These are phyloP conservation scores for Paracentrotus lividus DNA, from an alignment of 53 echinoderm and acorn worm species.

Conservation along the genomic window DNA sequence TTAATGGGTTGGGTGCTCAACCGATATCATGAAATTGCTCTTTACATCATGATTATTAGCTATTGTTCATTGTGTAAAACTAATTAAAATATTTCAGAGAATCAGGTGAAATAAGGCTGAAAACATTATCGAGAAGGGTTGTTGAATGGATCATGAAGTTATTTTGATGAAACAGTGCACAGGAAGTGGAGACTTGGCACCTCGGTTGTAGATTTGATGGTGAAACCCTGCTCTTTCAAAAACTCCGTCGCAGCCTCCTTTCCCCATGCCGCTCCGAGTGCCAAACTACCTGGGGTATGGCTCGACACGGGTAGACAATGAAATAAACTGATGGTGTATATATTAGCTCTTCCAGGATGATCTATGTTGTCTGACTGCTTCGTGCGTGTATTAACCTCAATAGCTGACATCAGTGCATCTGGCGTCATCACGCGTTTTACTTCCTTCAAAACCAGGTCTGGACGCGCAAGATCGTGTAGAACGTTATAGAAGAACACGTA, in stretches of 20 bases:
- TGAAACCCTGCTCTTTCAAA: conserved; percentile 72
- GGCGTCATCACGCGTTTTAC: conserved; percentile 70
- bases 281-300: conserved; percentile 75
- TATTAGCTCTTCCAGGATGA: background rate
- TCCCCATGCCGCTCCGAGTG: conserved; percentile 84
- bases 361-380: conserved; percentile 72
- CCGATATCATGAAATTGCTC: too few relatives aligned
- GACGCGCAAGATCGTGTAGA: conserved; percentile 79
- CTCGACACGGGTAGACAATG: conserved; percentile 85
- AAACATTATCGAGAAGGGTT: too few relatives aligned
- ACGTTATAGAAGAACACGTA: conserved; percentile 78
- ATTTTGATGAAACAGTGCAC: background rate
- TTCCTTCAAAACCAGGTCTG: conserved; percentile 70
- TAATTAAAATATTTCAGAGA: too few relatives aligned
- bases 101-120: too few relatives aligned
- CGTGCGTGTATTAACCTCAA: conserved; percentile 71
- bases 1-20: too few relatives aligned
- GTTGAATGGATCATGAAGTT: too few relatives aligned
- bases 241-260: conserved; percentile 74
- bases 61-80: too few relatives aligned
- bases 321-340: conserved; percentile 75
- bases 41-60: too few relatives aligned
- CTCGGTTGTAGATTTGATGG: conserved; percentile 52
- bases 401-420: conserved; percentile 71
- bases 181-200: conserved; percentile 32